Evolutionary conservation across 1,140 invertebrate species (phyloP).

Genomic region (Drosophila nigrodunni): DNA sequence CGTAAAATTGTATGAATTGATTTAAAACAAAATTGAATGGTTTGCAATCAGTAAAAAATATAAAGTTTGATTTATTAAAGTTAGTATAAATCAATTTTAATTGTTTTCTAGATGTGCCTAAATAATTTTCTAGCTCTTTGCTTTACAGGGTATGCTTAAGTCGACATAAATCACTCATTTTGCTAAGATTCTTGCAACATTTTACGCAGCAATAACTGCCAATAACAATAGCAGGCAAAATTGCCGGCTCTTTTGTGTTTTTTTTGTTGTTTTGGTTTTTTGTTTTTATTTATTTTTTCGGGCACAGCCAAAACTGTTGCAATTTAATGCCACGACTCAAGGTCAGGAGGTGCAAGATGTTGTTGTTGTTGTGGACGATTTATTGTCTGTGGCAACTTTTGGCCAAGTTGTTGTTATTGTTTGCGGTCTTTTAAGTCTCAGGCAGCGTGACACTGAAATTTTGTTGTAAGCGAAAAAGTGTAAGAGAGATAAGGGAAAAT

Average conservation of each 20-base stretch:
- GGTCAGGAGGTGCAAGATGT: slow-evolving; percentile 58
- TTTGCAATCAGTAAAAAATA: too few relatives aligned
- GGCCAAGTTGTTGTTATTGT: slow-evolving; percentile 32
- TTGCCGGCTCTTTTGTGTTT: slow-evolving; percentile 19
- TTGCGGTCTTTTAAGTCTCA: slow-evolving; percentile 39
- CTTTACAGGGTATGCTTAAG: slow-evolving; percentile 1
- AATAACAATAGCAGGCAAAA: slow-evolving; percentile 38
- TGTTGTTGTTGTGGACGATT: slow-evolving; percentile 49
- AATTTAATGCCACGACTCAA: slow-evolving; percentile 68
- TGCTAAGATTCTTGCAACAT: slow-evolving; percentile 67
- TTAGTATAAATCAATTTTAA: too few relatives aligned
- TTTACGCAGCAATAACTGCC: slow-evolving; percentile 35
- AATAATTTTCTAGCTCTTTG: neutral
- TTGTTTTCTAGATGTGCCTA: too few relatives aligned
- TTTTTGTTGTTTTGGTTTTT: slow-evolving; percentile 14
- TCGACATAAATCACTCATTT: slow-evolving; percentile 28
- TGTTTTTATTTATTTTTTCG: neutral
- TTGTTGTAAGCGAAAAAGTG: slow-evolving; percentile 16
- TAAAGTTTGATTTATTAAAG: too few relatives aligned
- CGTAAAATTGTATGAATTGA: slow-evolving; percentile 21
- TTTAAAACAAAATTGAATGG: neutral
- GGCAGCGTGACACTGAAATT: slow-evolving; percentile 69
- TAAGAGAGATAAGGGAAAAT: slow-evolving; percentile 10
- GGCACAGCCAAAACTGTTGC: slow-evolving; percentile 44
- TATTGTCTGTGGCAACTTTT: slow-evolving; percentile 56